A percentile compares a stretch with the other conserved stretches of the same genome.
phyloP scores from a whole-genome alignment of 2,113 vertebrate species.

The Anas platyrhynchos region DNA sequence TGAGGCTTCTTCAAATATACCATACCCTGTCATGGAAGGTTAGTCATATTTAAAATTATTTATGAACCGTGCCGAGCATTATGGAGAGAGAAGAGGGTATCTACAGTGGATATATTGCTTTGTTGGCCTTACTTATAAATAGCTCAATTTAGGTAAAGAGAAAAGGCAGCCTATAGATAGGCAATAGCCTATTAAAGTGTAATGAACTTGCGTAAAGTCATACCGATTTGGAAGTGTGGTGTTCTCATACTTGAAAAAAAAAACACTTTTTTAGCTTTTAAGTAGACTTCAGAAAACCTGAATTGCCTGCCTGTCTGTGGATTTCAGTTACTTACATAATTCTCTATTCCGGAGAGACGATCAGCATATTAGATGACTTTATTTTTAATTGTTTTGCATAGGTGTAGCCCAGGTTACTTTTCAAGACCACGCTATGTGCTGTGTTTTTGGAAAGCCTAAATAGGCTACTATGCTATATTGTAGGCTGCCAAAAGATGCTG shows the following conservation, averaged over 20 bases:
- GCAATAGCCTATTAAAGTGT: background rate
- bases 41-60: conserved; percentile 25
- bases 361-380: background rate
- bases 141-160: background rate
- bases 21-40: background rate
- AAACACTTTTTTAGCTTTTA: background rate
- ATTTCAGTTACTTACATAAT: background rate
- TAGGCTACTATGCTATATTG: conserved; percentile 5
- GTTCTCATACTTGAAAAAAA: background rate
- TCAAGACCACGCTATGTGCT: background rate
- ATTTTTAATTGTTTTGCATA: conserved; percentile 31
- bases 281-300: background rate
- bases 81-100: background rate
- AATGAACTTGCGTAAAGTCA: background rate
- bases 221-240: background rate
- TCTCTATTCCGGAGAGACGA: background rate
- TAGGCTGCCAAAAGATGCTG: conserved; percentile 38
- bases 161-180: background rate
- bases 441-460: conserved; percentile 47
- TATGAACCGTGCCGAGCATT: background rate
- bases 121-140: background rate
- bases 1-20: background rate
- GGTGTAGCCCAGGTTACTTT: conserved; percentile 27
- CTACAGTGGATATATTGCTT: background rate
- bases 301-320: background rate